Percentiles rank a stretch among this genome's conserved stretches.
Conservation (phyloP, 2,797 vertebrate genomes). For the Pangasius djambal region DNA sequence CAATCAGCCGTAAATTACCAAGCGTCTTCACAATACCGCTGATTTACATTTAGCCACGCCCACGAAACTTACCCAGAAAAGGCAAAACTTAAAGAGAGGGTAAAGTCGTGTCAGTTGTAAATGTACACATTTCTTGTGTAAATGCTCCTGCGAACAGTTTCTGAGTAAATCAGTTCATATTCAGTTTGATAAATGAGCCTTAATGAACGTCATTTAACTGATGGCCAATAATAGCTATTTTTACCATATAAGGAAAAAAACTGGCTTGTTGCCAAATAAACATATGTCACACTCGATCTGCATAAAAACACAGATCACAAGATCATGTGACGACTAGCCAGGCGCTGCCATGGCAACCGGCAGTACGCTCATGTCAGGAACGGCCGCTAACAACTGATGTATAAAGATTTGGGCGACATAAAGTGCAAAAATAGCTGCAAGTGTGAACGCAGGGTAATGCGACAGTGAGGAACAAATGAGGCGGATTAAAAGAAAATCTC, state of each 20-base stretch:
- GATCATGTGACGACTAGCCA: not conserved
- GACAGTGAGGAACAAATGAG: constrained; percentile 25
- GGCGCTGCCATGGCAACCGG: constrained; percentile 26
- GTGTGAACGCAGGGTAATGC: constrained; percentile 10
- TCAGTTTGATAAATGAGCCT: not conserved
- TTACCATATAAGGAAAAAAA: not conserved
- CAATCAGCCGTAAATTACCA: no score
- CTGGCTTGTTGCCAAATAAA: not conserved
- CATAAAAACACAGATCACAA: not conserved
- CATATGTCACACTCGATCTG: not conserved
- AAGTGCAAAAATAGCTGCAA: constrained; percentile 18
- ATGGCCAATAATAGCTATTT: not conserved
- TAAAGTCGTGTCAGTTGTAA: not conserved
- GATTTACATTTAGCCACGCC: not conserved
- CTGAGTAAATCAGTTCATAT: not conserved
- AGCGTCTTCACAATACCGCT: not conserved
- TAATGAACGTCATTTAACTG: not conserved
- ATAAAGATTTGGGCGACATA: not conserved
- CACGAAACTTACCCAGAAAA: not conserved
- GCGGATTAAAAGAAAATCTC: constrained; percentile 13
- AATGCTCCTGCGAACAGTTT: not conserved
- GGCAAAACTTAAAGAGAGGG: not conserved
- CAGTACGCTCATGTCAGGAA: not conserved
- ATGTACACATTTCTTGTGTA: not conserved
- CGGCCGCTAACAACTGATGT: not conserved